Conservation (phyloP, 2,888 invertebrate species). For the Tipula unca region DNA sequence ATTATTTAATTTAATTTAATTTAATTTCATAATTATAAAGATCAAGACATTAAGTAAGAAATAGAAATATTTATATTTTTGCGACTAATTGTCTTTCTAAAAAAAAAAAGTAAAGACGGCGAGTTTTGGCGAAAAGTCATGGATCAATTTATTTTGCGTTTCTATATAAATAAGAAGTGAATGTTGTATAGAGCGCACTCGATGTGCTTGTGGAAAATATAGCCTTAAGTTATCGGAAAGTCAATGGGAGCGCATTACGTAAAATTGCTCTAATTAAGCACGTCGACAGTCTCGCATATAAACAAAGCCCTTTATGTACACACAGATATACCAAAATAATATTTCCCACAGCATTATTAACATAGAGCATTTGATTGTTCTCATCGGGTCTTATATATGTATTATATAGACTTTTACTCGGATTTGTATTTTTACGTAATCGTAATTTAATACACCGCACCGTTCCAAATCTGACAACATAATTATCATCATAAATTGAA, state of each 20-base stretch:
- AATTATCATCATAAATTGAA: background rate
- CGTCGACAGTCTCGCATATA: background rate
- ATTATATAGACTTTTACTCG: background rate
- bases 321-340: background rate
- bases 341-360: background rate
- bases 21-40: background rate
- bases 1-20: background rate
- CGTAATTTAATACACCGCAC: background rate
- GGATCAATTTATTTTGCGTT: background rate
- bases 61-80: conserved; percentile 8
- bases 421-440: background rate
- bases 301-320: background rate
- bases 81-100: conserved; percentile 14
- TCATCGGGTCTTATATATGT: background rate
- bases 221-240: background rate
- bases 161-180: background rate
- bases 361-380: background rate
- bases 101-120: background rate
- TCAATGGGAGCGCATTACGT: background rate
- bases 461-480: background rate
- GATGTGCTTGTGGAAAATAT: background rate
- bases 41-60: background rate
- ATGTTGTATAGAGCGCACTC: background rate
- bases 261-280: background rate
- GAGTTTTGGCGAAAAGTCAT: background rate